Base-by-base conservation (phyloP, 1,140 invertebrate genomes). In the Dendroctonus valens region DNA sequence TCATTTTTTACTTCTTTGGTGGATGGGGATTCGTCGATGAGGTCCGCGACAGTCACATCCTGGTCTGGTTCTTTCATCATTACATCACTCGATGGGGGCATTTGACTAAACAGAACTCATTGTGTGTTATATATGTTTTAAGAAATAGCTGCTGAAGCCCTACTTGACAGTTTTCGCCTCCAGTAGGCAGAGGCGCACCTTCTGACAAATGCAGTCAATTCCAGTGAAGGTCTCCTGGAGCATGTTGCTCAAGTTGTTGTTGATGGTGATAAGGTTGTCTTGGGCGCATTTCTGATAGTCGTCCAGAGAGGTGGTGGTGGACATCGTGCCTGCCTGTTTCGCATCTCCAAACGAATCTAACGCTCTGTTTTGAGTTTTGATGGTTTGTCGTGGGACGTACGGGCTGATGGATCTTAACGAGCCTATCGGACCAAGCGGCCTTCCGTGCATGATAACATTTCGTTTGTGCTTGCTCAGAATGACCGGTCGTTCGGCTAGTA, bases 191-290 rank as follows among this genome's bases (percentile, higher is more conserved):
- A 64, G 9, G 8, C 70, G 41, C 11, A 72, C 70, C 54, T 61
- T 72, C 8, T 63, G 41, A 46, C 70, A 72, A 37, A 72, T 74
- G 12, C n/a, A 68, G 58, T 74, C 72, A 26, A 74, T 68, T 5
- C 66, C 67, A 6, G 65, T 66, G 46, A 67, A 71, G 41, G 70
- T 72, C 38, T 74, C 70, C 38, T 64, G 55, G 8, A 75, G 64
- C 61, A 70, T 70, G 11, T 44, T 42, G 58, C 74, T 75, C 58
- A 75, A 59, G 49, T 74, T 73, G 53, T 71, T 70, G 46, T 69
- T 74, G 46, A 74, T 68, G 7, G 61, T 50, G 0, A 67, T 65
- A 26, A 74, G 59, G 7, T 66, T 70, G 37, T 72, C 60, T 3
- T 70, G 54, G 7, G 58, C 53, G 6, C 41, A 40, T 62, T 60